These are phyloP conservation scores for Xylocopa sonorina DNA, from an alignment of 1,140 invertebrate species.

Conservation along the genomic window DNA sequence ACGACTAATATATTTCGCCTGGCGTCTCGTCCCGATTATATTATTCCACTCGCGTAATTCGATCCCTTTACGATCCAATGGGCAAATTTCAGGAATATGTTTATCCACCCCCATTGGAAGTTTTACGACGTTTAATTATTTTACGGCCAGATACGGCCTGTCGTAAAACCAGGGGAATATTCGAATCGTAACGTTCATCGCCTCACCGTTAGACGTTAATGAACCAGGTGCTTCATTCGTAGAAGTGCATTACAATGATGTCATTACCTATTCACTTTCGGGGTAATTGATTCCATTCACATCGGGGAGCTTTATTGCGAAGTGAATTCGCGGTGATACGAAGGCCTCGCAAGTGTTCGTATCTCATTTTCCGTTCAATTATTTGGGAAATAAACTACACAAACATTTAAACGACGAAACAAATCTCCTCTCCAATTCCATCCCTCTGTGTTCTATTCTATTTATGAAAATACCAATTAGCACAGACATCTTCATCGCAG, in stretches of 20 bases:
- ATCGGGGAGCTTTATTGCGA: not conserved
- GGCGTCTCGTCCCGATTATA: not conserved
- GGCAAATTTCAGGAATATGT: slow-evolving; percentile 7
- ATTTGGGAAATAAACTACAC: not conserved
- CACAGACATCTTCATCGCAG: too few species aligned
- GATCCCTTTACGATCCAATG: not conserved
- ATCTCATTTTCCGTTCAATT: not conserved
- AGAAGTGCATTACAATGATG: slow-evolving; percentile 42
- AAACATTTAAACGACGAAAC: too few species aligned
- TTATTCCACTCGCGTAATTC: not conserved
- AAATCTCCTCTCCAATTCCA: too few species aligned
- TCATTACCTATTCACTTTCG: slow-evolving; percentile 45
- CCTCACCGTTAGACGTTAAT: slow-evolving; percentile 30
- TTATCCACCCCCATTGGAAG: not conserved
- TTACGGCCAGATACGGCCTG: slow-evolving; percentile 13
- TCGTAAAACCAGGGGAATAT: slow-evolving; percentile 3
- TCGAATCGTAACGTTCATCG: slow-evolving; percentile 7
- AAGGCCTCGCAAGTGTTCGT: not conserved
- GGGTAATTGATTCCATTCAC: slow-evolving; percentile 44
- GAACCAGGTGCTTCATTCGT: slow-evolving; percentile 34
- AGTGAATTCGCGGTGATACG: not conserved
- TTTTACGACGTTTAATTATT: slow-evolving; percentile 18
- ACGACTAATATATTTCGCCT: not conserved
- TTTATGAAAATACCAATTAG: too few species aligned
- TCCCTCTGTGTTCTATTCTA: too few species aligned